Percentiles rank a stretch among this genome's conserved stretches.
These are phyloP conservation scores for Maccullochella peelii DNA, from an alignment of 2,113 vertebrate genomes.

Conservation along the genomic window DNA sequence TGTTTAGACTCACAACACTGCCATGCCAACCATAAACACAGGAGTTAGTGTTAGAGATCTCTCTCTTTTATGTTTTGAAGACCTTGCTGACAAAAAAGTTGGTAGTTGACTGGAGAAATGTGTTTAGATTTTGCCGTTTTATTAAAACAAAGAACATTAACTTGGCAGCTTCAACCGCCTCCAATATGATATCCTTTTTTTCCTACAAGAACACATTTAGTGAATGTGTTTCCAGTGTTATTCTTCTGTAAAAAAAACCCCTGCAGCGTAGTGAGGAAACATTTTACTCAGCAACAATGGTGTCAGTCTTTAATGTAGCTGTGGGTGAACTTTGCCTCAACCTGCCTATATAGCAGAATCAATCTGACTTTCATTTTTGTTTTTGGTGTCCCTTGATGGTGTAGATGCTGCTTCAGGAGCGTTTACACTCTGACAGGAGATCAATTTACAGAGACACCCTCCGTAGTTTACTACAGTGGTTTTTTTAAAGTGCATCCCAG, in stretches of 20 bases:
- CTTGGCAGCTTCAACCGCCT: not conserved
- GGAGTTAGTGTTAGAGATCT: not conserved
- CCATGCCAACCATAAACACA: conserved; percentile 45
- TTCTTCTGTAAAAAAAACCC: not conserved
- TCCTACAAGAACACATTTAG: not conserved
- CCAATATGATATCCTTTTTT: not conserved
- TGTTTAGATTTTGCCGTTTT: not conserved
- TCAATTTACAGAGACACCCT: too few relatives aligned
- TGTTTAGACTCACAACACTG: conserved; percentile 57
- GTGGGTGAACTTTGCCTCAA: not conserved
- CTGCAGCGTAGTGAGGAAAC: too few relatives aligned
- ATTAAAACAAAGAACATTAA: not conserved
- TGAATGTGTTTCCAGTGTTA: not conserved
- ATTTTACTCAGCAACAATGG: not conserved
- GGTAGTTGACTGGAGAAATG: not conserved
- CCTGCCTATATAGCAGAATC: not conserved
- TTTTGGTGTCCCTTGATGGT: not conserved
- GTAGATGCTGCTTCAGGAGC: not conserved
- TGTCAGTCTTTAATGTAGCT: not conserved
- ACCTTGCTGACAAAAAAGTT: not conserved
- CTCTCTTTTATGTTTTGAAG: not conserved
- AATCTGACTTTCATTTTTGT: not conserved
- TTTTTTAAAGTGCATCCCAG: not conserved
- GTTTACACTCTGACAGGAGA: not conserved
- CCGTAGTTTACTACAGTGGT: not conserved